phyloP scores from a whole-genome alignment of 2,113 vertebrate species.

The Fregetta grallaria region DNA sequence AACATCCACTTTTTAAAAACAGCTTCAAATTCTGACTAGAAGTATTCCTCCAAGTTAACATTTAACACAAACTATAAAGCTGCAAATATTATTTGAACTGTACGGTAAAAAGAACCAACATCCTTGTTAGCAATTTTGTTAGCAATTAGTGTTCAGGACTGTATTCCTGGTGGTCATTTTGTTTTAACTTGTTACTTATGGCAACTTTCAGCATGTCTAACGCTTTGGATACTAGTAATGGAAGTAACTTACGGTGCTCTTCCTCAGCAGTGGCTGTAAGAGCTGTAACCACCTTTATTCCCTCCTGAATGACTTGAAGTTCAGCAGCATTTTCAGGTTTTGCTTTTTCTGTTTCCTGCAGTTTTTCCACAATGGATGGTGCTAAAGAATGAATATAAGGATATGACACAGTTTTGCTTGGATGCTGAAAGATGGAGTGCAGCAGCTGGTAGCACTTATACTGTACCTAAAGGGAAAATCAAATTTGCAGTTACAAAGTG shows the following conservation, averaged over 20 bases:
- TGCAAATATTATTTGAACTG: background rate
- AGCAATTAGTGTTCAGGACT: background rate
- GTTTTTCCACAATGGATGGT: constrained; percentile 76
- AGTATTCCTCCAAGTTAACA: background rate
- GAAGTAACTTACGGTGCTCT: constrained; percentile 77
- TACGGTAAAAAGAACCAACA: background rate
- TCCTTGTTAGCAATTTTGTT: background rate
- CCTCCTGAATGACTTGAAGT: constrained; percentile 85
- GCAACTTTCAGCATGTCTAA: background rate
- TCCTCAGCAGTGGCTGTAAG: constrained; percentile 82
- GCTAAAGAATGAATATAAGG: constrained; percentile 86
- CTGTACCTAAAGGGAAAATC: constrained; percentile 76
- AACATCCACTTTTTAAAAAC: background rate
- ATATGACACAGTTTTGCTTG: constrained; percentile 72
- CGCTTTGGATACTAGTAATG: background rate
- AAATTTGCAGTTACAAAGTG: background rate
- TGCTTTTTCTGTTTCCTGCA: constrained; percentile 82
- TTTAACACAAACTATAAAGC: background rate
- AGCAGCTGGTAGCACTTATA: constrained; percentile 86
- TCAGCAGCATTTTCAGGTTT: constrained; percentile 83
- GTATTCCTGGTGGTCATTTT: background rate
- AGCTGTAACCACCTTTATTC: constrained; percentile 79
- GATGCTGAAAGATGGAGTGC: constrained; percentile 86
- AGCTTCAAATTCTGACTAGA: background rate
- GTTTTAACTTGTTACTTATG: background rate